Evolutionary conservation across 2,113 vertebrate species (phyloP), one percentile per base, ranked within the genome.

Genomic region (Grantiella picta): DNA sequence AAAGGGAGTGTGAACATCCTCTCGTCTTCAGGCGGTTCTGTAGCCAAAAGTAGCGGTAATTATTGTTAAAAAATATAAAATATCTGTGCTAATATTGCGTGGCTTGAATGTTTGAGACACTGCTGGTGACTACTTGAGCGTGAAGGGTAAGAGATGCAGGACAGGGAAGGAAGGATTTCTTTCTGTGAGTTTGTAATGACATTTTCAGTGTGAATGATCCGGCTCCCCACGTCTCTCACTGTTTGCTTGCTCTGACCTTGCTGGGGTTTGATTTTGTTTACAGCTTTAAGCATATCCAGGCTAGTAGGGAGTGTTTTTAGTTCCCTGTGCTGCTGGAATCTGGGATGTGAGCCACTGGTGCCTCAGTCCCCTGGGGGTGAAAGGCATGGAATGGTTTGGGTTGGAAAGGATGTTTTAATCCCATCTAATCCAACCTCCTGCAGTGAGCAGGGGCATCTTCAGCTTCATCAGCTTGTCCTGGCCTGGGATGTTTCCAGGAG

Each of bases 71-170:
- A 53, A 82, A n/a, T 15, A 54, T 21, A 40, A 52, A 44, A 25
- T 12, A 45, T 77, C 79, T 24, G 10, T 59, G 76, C 50, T 80
- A 70, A 53, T 68, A 45, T 22, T 68, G 84, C 3, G 0, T 50
- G 79, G 63, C 47, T 86, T 50, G 15, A 59, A 38, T 86, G 68
- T 59, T 83, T 28, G 68, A 81, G 82, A 18, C 6, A 1, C 68
- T 75, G 78, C 64, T 83, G 94, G 52, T 93, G 91, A 49, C 76
- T 90, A 15, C 29, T 95, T 92, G 90, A 96, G 95, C 95, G 89
- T 95, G 94, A 97, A 94, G 96, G 94, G 49, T 95, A 61, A 95
- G 71, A 77, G 90, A 92, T 63, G 82, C 89, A 75, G 80, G 76
- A 93, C 66, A 53, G 63, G 86, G 29, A 42, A 82, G 78, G 95